Conservation (phyloP, 2,797 vertebrate genomes). For the Distichodus sexfasciatus region DNA sequence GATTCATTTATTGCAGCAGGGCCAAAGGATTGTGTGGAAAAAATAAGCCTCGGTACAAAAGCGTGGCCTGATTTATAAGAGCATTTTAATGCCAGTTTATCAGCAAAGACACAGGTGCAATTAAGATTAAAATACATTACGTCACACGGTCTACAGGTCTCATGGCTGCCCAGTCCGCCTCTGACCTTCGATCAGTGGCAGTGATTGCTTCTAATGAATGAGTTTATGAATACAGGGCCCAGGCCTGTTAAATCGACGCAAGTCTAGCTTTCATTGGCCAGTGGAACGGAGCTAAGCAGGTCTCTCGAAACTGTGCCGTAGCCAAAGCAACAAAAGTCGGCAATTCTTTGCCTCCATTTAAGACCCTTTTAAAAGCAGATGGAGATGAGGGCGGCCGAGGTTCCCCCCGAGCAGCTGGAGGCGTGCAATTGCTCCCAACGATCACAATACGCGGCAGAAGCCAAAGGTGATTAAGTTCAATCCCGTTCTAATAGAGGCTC, state of each 20-base stretch:
- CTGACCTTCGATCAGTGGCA: too few species aligned
- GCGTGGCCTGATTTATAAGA: slow-evolving; percentile 23
- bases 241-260: slow-evolving; percentile 36
- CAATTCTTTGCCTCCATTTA: slow-evolving; percentile 7
- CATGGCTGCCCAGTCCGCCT: too few species aligned
- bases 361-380: slow-evolving; percentile 22
- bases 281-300: not conserved
- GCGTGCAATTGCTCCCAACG: slow-evolving; percentile 47
- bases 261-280: slow-evolving; percentile 35
- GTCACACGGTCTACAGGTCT: too few species aligned
- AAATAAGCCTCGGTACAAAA: too few species aligned
- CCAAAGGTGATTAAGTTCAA: slow-evolving; percentile 52
- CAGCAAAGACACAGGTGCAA: slow-evolving; percentile 42
- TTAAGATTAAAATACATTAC: too few species aligned
- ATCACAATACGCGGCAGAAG: slow-evolving; percentile 42
- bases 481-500: slow-evolving; percentile 40
- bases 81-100: slow-evolving; percentile 10
- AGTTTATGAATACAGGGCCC: slow-evolving; percentile 51
- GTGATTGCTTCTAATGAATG: too few species aligned
- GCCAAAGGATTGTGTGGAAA: slow-evolving; percentile 13
- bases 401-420: slow-evolving; percentile 44
- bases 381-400: slow-evolving; percentile 26
- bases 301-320: not conserved
- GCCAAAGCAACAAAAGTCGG: slow-evolving; percentile 9
- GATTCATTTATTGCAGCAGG: not conserved